Conservation (phyloP, 2,888 invertebrate genomes). For the Julus scanicus region DNA sequence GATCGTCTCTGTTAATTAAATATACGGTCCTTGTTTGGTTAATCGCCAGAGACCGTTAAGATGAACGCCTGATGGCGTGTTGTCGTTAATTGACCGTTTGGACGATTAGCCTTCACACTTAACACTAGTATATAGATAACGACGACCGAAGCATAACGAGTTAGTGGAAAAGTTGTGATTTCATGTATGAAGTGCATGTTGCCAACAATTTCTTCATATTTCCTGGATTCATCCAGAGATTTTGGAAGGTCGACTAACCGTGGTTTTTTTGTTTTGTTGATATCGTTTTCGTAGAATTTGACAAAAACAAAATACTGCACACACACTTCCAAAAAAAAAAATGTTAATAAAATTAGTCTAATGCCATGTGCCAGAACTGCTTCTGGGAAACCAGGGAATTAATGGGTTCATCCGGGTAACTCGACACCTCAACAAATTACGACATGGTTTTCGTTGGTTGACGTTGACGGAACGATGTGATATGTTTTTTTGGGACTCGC, state of each 20-base stretch:
- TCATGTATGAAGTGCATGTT: too few relatives aligned
- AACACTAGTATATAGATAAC: neutral
- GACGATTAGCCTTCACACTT: neutral
- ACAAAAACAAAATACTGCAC: neutral
- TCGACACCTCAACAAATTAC: constrained; percentile 7
- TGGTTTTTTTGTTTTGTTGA: neutral
- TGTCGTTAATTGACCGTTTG: neutral
- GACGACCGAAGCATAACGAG: too few relatives aligned
- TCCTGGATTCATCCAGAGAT: neutral
- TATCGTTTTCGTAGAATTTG: neutral
- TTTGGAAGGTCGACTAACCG: neutral
- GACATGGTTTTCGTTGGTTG: neutral
- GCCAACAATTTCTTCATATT: neutral
- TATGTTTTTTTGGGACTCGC: neutral
- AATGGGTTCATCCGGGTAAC: neutral
- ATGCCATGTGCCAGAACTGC: neutral
- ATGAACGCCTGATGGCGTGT: neutral
- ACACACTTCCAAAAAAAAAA: neutral
- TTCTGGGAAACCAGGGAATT: neutral
- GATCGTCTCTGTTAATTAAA: neutral
- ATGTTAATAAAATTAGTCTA: neutral
- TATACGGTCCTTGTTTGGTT: neutral
- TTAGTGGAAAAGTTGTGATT: too few relatives aligned
- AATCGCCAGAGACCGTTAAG: neutral
- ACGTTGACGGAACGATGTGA: neutral